A percentile compares a stretch with the other conserved stretches of the same genome.
Conservation (phyloP, 2,888 invertebrate species). For the Pogonocherus hispidulus region DNA sequence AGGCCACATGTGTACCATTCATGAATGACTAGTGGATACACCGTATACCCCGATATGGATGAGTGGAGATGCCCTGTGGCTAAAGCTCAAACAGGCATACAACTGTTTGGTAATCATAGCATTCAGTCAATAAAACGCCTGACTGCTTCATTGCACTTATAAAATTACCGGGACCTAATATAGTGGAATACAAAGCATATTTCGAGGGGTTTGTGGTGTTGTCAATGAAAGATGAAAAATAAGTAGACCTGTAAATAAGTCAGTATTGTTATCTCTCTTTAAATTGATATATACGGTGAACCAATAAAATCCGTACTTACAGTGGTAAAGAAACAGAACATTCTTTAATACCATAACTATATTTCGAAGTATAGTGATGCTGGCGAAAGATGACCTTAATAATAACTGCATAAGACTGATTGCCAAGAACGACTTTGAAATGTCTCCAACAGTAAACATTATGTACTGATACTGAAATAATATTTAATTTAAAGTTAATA, state of each 20-base stretch:
- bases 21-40: slow-evolving; percentile 48
- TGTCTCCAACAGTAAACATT: too few relatives aligned
- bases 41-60: slow-evolving; percentile 43
- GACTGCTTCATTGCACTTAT: slow-evolving; percentile 51
- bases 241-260: slow-evolving; percentile 1
- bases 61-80: slow-evolving; percentile 56
- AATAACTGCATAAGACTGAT: too few relatives aligned
- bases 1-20: not conserved
- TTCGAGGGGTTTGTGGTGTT: slow-evolving; percentile 27
- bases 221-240: slow-evolving; percentile 18
- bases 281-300: not conserved
- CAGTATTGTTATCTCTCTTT: not conserved
- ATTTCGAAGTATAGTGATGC: too few relatives aligned
- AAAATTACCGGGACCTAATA: slow-evolving; percentile 44
- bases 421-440: too few relatives aligned
- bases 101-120: slow-evolving; percentile 58
- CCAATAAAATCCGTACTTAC: too few relatives aligned
- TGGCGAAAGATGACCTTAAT: too few relatives aligned
- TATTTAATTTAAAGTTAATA: too few relatives aligned
- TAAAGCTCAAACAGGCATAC: slow-evolving; percentile 56
- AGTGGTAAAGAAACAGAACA: too few relatives aligned
- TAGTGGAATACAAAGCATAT: slow-evolving; percentile 24
- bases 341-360: too few relatives aligned
- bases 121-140: slow-evolving; percentile 58
- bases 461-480: too few relatives aligned